Evolutionary conservation across 2,113 vertebrate species (phyloP), one percentile per base, ranked within the genome.

Genomic region (Phycodurus eques): DNA sequence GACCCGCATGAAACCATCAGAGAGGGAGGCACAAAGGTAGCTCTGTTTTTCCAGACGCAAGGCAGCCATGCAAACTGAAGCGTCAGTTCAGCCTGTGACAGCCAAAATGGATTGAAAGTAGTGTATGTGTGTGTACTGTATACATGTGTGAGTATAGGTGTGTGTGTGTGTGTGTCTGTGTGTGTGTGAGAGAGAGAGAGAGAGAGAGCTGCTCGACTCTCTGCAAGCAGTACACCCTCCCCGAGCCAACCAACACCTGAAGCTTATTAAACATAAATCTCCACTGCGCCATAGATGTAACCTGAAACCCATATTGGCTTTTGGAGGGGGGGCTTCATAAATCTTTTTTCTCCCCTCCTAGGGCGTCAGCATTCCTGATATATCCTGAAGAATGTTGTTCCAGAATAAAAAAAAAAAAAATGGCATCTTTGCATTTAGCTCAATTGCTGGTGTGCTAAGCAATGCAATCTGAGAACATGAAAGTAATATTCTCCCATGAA

Each of bases 211-310:
- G 62, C 56, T 42, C 9, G 56, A 54, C 70, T 63, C 74, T 64
- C 53, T 31, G 8, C 33, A 3, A 68, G 66, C 73, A 70, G 43
- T 47, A 68, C 70, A 61, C 75, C 59, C 67, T 59, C 70, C 66
- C 20, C 68, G 74, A 76, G 72, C 77, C 84, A 80, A 75, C 82
- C 87, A 90, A 85, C 92, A 94, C 92, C 92, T 93, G 93, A 90
- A 92, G 85, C 89, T 87, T 94, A 94, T 94, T 94, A 93, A 92
- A 86, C 81, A 90, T 92, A 93, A 93, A 92, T 92, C 91, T 90
- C 81, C 60, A 68, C 87, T 73, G 87, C 75, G 67, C 83, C 74
- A 31, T 77, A 71, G 85, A 90, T 82, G 92, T 86, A 94, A 94
- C 88, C 63, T 61, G 85, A 94, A 88, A 88, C 92, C 79, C 83